phyloP scores from a whole-genome alignment of 1,140 invertebrate species.

The Acromyrmex echinatior region DNA sequence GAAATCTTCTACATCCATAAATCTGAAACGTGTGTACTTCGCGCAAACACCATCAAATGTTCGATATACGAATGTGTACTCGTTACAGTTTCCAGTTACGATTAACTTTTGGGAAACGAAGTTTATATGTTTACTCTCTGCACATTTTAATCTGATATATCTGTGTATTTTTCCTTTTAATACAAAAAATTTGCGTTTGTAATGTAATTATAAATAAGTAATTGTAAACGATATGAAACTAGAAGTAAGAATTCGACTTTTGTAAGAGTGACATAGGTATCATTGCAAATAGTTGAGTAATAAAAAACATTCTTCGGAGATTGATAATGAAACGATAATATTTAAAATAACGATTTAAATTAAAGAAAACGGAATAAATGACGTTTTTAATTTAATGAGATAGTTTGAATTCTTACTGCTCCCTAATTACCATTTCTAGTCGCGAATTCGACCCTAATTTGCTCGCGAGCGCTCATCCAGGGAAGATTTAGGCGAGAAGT shows the following conservation, averaged over 20 bases:
- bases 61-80: neutral
- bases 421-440: constrained; percentile 42
- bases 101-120: neutral
- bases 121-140: neutral
- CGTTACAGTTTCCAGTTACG: constrained; percentile 1
- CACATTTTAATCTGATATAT: neutral
- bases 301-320: neutral
- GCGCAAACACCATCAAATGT: constrained; percentile 24
- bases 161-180: neutral
- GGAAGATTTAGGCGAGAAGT: constrained; percentile 50
- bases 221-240: neutral
- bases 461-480: constrained; percentile 38
- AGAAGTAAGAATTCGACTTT: constrained; percentile 4
- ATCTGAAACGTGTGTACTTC: constrained; percentile 15
- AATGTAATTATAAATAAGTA: neutral
- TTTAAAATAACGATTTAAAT: constrained; percentile 15
- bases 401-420: neutral
- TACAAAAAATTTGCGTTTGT: neutral
- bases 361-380: neutral
- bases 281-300: neutral
- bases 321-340: neutral
- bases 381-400: constrained; percentile 28
- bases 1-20: constrained; percentile 45
- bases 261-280: neutral
- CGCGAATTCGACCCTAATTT: constrained; percentile 42